These are phyloP conservation scores for Chloroclysta siterata DNA, from an alignment of 2,888 invertebrate genomes.

Conservation along the genomic window DNA sequence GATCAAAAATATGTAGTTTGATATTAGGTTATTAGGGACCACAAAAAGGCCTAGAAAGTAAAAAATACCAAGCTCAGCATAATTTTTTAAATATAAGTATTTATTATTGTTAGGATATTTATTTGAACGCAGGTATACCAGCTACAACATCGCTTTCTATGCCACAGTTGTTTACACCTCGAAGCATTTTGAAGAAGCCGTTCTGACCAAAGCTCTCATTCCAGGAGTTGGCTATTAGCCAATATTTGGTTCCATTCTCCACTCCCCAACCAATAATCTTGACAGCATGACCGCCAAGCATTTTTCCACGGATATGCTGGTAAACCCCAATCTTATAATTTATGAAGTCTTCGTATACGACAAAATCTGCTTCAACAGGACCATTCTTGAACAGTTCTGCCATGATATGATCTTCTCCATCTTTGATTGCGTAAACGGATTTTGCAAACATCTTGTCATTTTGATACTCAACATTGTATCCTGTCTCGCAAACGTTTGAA, in stretches of 20 bases:
- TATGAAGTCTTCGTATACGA: slow-evolving; percentile 93
- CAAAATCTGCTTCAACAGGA: slow-evolving; percentile 95
- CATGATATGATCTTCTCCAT: slow-evolving; percentile 89
- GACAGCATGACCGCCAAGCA: slow-evolving; percentile 94
- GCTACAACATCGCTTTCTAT: slow-evolving; percentile 78
- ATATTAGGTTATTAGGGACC: no score
- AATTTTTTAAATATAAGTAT: no score
- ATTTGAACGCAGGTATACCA: not conserved
- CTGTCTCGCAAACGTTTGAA: slow-evolving; percentile 38
- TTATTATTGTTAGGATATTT: no score
- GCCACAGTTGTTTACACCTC: slow-evolving; percentile 91
- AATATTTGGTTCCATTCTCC: slow-evolving; percentile 91
- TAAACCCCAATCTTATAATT: slow-evolving; percentile 91
- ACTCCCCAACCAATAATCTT: slow-evolving; percentile 95
- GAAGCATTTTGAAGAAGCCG: slow-evolving; percentile 94
- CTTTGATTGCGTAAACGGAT: slow-evolving; percentile 85
- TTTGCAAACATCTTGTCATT: slow-evolving; percentile 91
- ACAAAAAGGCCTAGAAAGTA: no score
- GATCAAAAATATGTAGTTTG: no score
- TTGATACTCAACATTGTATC: slow-evolving; percentile 88
- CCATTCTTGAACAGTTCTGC: slow-evolving; percentile 93
- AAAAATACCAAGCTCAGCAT: no score
- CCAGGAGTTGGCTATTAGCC: slow-evolving; percentile 97
- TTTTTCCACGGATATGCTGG: slow-evolving; percentile 88
- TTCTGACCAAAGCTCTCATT: slow-evolving; percentile 96